A percentile compares a stretch with the other conserved stretches of the same genome.
Evolutionary conservation across 2,888 invertebrate species (phyloP).

Genomic region (Lycocerus yunnanus): DNA sequence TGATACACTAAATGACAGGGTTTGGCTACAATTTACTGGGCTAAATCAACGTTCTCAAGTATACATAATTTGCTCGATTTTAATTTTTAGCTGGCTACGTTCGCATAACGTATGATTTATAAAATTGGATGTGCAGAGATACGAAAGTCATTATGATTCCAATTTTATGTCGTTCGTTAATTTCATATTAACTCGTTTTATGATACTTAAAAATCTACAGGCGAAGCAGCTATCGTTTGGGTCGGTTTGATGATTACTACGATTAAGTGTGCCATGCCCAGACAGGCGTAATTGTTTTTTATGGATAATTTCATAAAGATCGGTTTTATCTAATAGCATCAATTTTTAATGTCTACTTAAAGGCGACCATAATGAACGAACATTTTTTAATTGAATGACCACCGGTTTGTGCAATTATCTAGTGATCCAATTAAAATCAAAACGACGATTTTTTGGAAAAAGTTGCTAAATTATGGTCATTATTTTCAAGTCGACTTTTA

Average conservation of each 20-base stretch:
- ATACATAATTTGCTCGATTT: slow-evolving; percentile 38
- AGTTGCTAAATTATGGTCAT: background rate
- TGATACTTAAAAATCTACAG: slow-evolving; percentile 22
- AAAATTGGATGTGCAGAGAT: slow-evolving; percentile 40
- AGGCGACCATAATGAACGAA: background rate
- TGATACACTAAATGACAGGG: slow-evolving; percentile 44
- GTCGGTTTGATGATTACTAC: slow-evolving; percentile 13
- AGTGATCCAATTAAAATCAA: slow-evolving; percentile 19
- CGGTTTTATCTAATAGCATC: slow-evolving; percentile 6
- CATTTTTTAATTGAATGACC: background rate
- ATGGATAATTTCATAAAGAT: slow-evolving; percentile 33
- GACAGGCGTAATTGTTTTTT: slow-evolving; percentile 34
- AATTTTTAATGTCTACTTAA: background rate
- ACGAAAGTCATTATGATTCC: slow-evolving; percentile 30
- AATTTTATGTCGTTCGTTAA: slow-evolving; percentile 35
- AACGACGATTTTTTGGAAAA: background rate
- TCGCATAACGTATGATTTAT: slow-evolving; percentile 40
- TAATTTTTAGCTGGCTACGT: slow-evolving; percentile 34
- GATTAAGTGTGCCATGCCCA: slow-evolving; percentile 15
- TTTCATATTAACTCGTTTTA: slow-evolving; percentile 31
- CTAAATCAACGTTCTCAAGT: slow-evolving; percentile 31
- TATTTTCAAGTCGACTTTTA: background rate
- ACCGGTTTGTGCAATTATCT: slow-evolving; percentile 13
- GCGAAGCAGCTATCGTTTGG: slow-evolving; percentile 6
- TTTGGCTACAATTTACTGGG: slow-evolving; percentile 38